These are phyloP conservation scores for Eristalis intricaria DNA, from an alignment of 2,888 invertebrate species.

Conservation along the genomic window DNA sequence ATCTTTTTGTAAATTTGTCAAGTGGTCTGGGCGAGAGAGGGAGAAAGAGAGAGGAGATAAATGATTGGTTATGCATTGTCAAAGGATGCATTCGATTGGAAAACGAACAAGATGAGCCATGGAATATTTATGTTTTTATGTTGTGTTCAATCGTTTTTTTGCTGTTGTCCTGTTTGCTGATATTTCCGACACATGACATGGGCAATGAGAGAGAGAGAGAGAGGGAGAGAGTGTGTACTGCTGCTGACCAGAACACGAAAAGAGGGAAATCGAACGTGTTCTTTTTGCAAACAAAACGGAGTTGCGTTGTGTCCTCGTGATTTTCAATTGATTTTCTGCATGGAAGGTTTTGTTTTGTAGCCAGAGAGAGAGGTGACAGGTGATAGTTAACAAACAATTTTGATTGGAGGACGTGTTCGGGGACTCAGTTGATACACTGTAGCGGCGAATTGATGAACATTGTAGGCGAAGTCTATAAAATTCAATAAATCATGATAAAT, in stretches of 20 bases:
- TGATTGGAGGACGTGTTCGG: background rate
- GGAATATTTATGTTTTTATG: conserved; percentile 5
- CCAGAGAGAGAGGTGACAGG: background rate
- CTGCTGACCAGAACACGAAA: background rate
- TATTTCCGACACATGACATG: background rate
- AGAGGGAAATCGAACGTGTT: background rate
- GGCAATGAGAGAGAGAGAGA: background rate
- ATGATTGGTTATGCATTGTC: conserved; percentile 39
- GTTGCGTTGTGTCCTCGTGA: background rate
- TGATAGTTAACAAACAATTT: background rate
- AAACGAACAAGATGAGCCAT: conserved; percentile 49
- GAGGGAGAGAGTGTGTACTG: background rate
- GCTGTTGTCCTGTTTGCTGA: background rate
- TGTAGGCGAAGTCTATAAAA: too few species aligned
- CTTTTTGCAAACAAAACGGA: background rate
- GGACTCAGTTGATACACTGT: background rate
- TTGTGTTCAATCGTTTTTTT: background rate
- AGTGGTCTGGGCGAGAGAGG: conserved; percentile 3
- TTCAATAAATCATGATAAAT: background rate
- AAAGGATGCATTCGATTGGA: conserved; percentile 62
- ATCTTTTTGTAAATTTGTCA: background rate
- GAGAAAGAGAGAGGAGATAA: background rate
- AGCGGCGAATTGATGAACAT: too few species aligned
- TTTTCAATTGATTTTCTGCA: background rate
- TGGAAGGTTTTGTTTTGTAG: background rate